Evolutionary conservation across 2,113 vertebrate species (phyloP), one percentile per base, ranked within the genome.

Genomic region (Amphilophus citrinellus): DNA sequence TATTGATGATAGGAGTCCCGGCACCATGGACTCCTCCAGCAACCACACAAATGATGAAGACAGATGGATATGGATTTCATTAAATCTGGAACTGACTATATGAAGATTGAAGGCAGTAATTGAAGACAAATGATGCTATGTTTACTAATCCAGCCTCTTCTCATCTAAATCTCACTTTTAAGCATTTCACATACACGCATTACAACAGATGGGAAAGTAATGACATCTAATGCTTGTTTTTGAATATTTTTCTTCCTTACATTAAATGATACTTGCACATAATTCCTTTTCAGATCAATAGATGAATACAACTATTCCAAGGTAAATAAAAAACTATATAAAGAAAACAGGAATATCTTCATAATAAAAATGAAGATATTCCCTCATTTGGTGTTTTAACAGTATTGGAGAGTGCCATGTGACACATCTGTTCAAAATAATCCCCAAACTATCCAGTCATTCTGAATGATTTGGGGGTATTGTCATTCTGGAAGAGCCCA

Each of bases 11-110:
- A 27, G 57, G 62, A 47, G 84, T 18, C 58, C 76, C 17, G 61
- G 80, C 61, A 58, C 76, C 4, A 44, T 22, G 39, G 77, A 89
- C 86, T 93, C 84, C 65, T 91, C 85, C 37, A 65, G 87, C 84
- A 83, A 82, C 82, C 86, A 5, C 80, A 68, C 77, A 81, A 89
- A 92, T 77, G 89, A 94, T 91, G 92, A 93, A 95, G 94, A 94
- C 93, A 79, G 94, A 95, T 94, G 85, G 84, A 90, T 87, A 84
- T 83, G 76, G 85, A 90, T 91, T 92, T 95, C 93, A 95, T 95
- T 94, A 92, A 95, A 94, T 91, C 89, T 68, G 11, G 73, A 85
- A 75, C 83, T 87, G 94, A 94, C 91, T 92, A 87, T 59, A 94
- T 94, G 91, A 94, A 93, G 93, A 95, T 94, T 83, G 94, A 94